These are phyloP conservation scores for Branchipolynoe longqiensis DNA, from an alignment of 2,888 invertebrate species.

Conservation along the genomic window DNA sequence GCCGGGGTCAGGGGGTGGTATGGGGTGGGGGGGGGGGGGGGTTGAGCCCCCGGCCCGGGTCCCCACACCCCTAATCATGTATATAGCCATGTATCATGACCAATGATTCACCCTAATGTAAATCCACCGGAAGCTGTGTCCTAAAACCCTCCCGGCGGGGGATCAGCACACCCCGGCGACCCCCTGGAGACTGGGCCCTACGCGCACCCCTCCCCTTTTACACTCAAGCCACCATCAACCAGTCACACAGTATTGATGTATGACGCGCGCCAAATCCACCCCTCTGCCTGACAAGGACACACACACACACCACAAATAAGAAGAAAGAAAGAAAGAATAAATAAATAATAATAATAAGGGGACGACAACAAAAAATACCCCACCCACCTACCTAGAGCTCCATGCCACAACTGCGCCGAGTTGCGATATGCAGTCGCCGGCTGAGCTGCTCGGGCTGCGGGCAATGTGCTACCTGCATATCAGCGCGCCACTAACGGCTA, in stretches of 20 bases:
- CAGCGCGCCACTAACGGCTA: not conserved
- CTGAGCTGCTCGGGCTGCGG: not conserved
- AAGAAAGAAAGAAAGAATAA: too few species aligned
- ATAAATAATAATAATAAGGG: too few species aligned
- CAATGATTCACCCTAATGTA: slow-evolving; percentile 55
- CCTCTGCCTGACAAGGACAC: not conserved
- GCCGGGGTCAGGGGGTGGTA: too few species aligned
- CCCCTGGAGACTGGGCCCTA: slow-evolving; percentile 1
- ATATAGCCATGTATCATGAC: slow-evolving; percentile 50
- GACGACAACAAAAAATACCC: too few species aligned
- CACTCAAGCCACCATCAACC: slow-evolving; percentile 39
- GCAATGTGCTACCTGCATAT: slow-evolving; percentile 15
- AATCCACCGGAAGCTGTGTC: slow-evolving; percentile 37
- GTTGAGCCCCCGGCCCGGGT: not conserved
- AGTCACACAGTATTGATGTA: slow-evolving; percentile 34
- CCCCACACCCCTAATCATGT: slow-evolving; percentile 40
- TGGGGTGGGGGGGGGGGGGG: not conserved
- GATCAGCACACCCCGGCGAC: slow-evolving; percentile 35
- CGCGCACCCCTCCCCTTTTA: not conserved
- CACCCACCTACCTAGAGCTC: too few species aligned
- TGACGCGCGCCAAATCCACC: slow-evolving; percentile 28
- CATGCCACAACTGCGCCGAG: too few species aligned
- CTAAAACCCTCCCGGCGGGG: slow-evolving; percentile 50
- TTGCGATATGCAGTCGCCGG: slow-evolving; percentile 14
- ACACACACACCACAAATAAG: not conserved